phyloP scores from a whole-genome alignment of 2,888 invertebrate genomes.

The Prenolepis imparis region DNA sequence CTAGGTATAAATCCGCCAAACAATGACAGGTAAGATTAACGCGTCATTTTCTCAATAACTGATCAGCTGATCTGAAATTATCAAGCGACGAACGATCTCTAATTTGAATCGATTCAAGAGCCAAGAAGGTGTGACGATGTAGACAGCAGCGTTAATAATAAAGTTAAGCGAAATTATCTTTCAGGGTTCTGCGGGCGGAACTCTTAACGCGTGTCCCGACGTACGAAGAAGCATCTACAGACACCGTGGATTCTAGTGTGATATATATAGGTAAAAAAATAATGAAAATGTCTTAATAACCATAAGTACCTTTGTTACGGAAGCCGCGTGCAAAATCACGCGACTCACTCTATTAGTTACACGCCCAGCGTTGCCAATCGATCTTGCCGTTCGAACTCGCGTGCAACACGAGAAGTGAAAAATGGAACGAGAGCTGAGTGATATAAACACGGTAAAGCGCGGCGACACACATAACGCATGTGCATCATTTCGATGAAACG shows the following conservation, averaged over 20 bases:
- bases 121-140: background rate
- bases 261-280: slow-evolving; percentile 74
- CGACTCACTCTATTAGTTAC: slow-evolving; percentile 39
- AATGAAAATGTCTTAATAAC: slow-evolving; percentile 61
- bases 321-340: slow-evolving; percentile 28
- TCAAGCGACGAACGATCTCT: background rate
- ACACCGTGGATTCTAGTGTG: slow-evolving; percentile 80
- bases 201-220: slow-evolving; percentile 69
- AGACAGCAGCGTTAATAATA: background rate
- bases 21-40: slow-evolving; percentile 81
- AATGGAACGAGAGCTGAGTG: background rate
- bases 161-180: slow-evolving; percentile 41
- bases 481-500: background rate
- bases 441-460: background rate
- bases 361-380: slow-evolving; percentile 44
- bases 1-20: slow-evolving; percentile 92
- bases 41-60: background rate
- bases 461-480: background rate
- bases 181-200: slow-evolving; percentile 83
- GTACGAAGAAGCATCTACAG: slow-evolving; percentile 65
- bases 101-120: background rate
- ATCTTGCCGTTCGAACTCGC: slow-evolving; percentile 48
- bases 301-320: slow-evolving; percentile 63
- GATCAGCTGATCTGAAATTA: background rate
- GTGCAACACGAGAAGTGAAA: slow-evolving; percentile 24